A percentile compares a stretch with the other conserved stretches of the same genome.
Evolutionary conservation across 2,888 invertebrate species (phyloP).

Genomic region (Troglohyphantes excavatus): DNA sequence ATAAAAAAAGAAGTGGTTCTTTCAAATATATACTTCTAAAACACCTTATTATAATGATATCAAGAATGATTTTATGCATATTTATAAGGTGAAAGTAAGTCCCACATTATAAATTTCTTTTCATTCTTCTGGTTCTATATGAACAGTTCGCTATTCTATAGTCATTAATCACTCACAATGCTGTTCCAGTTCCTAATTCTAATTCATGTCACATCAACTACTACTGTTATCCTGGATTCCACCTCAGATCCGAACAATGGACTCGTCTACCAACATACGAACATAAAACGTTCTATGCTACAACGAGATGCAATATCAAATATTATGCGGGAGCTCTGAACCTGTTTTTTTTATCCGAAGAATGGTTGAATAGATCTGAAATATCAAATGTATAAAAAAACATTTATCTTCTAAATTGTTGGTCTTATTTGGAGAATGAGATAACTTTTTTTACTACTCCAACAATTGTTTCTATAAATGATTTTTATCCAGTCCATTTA

Average conservation of each 20-base stretch:
- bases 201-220: background rate
- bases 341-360: conserved; percentile 30
- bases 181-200: conserved; percentile 10
- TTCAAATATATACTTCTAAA: no score
- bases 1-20: no score
- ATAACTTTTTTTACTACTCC: background rate
- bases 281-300: no score
- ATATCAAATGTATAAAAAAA: no score
- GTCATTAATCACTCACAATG: background rate
- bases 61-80: background rate
- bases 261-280: conserved; percentile 1
- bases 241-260: conserved; percentile 27
- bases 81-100: conserved; percentile 3
- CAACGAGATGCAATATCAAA: conserved; percentile 5
- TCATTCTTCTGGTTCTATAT: background rate
- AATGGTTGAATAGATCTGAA: conserved; percentile 7
- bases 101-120: background rate
- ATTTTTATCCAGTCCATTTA: background rate
- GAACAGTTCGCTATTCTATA: background rate
- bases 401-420: no score
- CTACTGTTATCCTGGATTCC: conserved; percentile 20
- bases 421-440: no score
- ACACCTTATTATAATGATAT: no score
- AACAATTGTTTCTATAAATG: background rate
- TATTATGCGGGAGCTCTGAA: conserved; percentile 8